phyloP scores from a whole-genome alignment of 1,140 invertebrate species.

The Capitella teleta region DNA sequence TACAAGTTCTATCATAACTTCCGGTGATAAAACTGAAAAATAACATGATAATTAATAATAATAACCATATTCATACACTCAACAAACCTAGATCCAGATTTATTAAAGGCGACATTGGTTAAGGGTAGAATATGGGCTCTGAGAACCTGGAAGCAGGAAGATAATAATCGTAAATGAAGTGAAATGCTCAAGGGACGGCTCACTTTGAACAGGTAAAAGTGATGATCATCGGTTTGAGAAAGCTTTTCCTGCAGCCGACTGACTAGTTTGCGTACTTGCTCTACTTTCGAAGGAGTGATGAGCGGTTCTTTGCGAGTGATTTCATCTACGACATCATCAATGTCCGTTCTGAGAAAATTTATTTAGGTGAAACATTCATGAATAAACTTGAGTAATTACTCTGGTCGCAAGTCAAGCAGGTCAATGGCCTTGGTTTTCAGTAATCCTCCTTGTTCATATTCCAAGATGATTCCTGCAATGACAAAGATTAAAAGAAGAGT shows the following conservation, averaged over 20 bases:
- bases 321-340: conserved; percentile 40
- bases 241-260: conserved; percentile 38
- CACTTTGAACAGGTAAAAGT: conserved; percentile 41
- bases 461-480: conserved; percentile 40
- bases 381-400: conserved; percentile 24
- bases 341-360: conserved; percentile 30
- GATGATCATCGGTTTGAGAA: conserved; percentile 30
- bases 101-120: conserved; percentile 65
- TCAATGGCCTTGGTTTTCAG: conserved; percentile 42
- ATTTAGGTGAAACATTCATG: background rate
- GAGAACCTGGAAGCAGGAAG: conserved; percentile 41
- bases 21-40: conserved; percentile 60
- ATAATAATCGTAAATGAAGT: too few species aligned
- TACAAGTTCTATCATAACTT: conserved; percentile 74
- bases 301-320: conserved; percentile 38
- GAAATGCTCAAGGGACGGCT: too few species aligned
- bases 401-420: conserved; percentile 35
- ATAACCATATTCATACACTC: background rate
- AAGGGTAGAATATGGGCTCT: conserved; percentile 63
- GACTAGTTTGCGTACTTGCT: conserved; percentile 22
- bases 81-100: conserved; percentile 54
- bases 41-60: background rate
- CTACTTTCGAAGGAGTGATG: conserved; percentile 35
- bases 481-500: conserved; percentile 15
- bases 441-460: conserved; percentile 42